phyloP scores from a whole-genome alignment of 2,888 invertebrate genomes.

The Adineta ricciae region DNA sequence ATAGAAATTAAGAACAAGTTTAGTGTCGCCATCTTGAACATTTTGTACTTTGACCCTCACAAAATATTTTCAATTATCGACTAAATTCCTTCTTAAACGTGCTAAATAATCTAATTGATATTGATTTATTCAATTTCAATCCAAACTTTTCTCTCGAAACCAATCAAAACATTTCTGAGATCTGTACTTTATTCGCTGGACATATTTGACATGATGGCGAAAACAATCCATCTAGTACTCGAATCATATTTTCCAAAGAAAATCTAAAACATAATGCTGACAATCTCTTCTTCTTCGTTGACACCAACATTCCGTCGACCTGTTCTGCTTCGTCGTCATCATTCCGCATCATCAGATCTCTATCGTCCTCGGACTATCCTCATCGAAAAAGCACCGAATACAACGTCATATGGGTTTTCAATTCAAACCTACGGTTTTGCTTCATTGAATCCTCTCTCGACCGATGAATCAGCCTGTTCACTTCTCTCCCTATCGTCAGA shows the following conservation, averaged over 20 bases:
- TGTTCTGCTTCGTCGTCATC: background rate
- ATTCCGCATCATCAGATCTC: background rate
- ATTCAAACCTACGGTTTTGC: conserved; percentile 17
- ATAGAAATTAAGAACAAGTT: too few relatives aligned
- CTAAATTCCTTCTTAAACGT: background rate
- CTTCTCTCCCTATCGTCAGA: background rate
- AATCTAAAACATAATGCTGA: background rate
- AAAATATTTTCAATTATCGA: background rate
- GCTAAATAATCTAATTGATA: background rate
- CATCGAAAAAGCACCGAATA: background rate
- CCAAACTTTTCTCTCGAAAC: background rate
- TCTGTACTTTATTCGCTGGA: background rate
- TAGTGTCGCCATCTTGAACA: background rate
- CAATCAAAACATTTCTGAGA: background rate
- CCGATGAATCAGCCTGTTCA: background rate
- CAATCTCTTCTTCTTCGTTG: background rate
- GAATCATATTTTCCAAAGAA: background rate
- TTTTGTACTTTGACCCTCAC: background rate
- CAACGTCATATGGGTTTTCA: background rate
- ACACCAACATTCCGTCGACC: background rate
- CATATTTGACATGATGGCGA: background rate
- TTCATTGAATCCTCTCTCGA: background rate
- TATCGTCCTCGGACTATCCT: conserved; percentile 5
- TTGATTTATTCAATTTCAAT: background rate
- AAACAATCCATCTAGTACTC: background rate